These are phyloP conservation scores for Leptinotarsa peninsularis DNA, from an alignment of 2,888 invertebrate genomes.

Conservation along the genomic window DNA sequence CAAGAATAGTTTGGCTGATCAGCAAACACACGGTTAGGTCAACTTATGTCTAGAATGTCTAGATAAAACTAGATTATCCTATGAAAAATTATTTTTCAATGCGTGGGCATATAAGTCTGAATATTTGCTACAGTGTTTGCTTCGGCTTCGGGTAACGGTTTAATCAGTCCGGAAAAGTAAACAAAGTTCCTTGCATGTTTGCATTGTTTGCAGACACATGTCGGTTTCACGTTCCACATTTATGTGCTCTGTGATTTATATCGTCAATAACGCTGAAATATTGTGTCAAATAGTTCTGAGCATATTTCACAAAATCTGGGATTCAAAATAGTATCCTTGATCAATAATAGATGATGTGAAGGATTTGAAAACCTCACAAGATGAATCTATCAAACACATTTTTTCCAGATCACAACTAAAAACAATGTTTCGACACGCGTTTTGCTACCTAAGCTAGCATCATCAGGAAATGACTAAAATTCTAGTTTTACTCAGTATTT, in stretches of 20 bases:
- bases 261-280: background rate
- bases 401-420: too few species aligned
- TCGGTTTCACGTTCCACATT: constrained; percentile 2
- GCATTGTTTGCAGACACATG: constrained; percentile 7
- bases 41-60: constrained; percentile 39
- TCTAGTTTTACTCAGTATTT: too few species aligned
- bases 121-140: background rate
- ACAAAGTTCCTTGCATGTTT: background rate
- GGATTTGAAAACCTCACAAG: too few species aligned
- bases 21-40: constrained; percentile 34
- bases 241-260: constrained; percentile 14
- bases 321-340: too few species aligned
- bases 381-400: too few species aligned
- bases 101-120: constrained; percentile 10
- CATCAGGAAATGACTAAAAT: too few species aligned
- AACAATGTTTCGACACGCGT: too few species aligned
- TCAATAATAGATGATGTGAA: too few species aligned
- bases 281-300: background rate
- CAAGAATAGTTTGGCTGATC: constrained; percentile 9
- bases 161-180: constrained; percentile 9
- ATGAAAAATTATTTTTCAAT: constrained; percentile 59
- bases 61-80: constrained; percentile 50
- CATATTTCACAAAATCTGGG: background rate
- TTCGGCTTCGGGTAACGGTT: constrained; percentile 4
- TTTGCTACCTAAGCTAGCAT: too few species aligned